Base-by-base conservation (phyloP, 2,888 invertebrate species). In the Drosophila fulvimacula region DNA sequence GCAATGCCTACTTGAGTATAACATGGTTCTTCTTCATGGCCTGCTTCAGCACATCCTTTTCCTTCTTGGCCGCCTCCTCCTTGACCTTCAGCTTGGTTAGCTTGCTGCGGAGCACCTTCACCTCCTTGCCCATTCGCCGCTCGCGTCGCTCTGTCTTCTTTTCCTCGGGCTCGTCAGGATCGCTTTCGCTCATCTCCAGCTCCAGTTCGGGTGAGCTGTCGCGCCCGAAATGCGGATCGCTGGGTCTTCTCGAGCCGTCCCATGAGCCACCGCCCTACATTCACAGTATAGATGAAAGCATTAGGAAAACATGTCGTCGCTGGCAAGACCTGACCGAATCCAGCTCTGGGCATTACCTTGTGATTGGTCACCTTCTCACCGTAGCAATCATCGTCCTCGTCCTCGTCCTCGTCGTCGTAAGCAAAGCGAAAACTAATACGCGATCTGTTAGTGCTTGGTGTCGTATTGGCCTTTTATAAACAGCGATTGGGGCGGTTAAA, bases 11-110 rank as follows among this genome's bases (percentile, higher is more conserved):
- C 95, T 95, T 96, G 59, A 97, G 94, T 58, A 95, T 94, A 10
- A 94, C 94, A 82, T 97, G 96, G 91, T 96, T 95, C 89, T 96
- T 96, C 88, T 96, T 97, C 90, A 97, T 95, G 62, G 96, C 95
- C 90, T 96, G 95, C 85, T 96, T 96, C 61, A 96, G 94, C 15
- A 94, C 96, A 88, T 95, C 94, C 72, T 97, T 93, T 88, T 98
- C 98, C 90, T 95, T 95, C 88, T 95, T 95, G 82, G 97, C 96
- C 70, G 95, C 94, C 69, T 93, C 93, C 75, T 95, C 94, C 87
- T 96, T 96, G 69, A 95, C 95, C 88, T 95, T 95, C 70, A 93
- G 90, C 73, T 93, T 93, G 24, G 93, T 91, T 9, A 94, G 82
- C 88, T 94, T 94, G 76, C 93, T 93, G 46, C 91, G 85, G 49